phyloP scores from a whole-genome alignment of 2,797 vertebrate species.

The Pterois miles region DNA sequence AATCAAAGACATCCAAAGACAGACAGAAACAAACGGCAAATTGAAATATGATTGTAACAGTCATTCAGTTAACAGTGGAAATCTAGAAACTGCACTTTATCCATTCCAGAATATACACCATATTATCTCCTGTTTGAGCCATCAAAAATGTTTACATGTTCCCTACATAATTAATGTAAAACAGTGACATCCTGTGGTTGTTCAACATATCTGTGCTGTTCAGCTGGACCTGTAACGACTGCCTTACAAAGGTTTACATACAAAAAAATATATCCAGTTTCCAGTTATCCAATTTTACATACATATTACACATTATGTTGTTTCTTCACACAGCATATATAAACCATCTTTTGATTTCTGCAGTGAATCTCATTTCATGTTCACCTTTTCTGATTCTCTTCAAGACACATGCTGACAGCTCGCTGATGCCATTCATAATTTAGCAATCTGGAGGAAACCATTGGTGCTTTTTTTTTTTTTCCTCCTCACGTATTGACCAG shows the following conservation, averaged over 20 bases:
- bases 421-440: neutral
- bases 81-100: neutral
- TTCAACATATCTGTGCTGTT: neutral
- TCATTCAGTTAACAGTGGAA: neutral
- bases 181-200: conserved; percentile 74
- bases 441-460: neutral
- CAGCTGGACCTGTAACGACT: no score
- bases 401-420: neutral
- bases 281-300: no score
- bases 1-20: neutral
- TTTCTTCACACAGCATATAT: neutral
- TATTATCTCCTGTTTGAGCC: neutral
- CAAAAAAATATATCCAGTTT: no score
- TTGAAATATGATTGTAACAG: neutral
- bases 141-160: neutral
- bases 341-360: neutral
- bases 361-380: neutral
- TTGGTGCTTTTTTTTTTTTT: neutral
- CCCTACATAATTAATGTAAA: conserved; percentile 47
- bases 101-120: neutral
- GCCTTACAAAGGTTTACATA: no score
- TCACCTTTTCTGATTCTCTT: neutral
- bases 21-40: neutral
- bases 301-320: neutral
- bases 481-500: neutral